Evolutionary conservation across 2,113 vertebrate genomes (phyloP).

Genomic region (Xiphias gladius): DNA sequence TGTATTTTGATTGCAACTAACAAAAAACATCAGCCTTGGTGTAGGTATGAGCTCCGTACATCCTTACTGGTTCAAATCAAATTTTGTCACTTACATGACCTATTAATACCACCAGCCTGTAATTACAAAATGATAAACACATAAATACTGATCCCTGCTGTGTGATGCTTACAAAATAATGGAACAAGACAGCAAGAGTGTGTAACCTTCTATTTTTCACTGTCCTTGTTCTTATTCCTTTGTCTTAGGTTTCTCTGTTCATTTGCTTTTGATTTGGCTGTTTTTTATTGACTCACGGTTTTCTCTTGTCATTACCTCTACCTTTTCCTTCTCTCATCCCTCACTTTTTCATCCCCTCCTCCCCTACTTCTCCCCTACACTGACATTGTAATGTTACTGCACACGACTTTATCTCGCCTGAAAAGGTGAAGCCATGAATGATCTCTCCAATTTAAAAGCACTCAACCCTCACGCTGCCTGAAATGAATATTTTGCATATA

Average conservation of each 20-base stretch:
- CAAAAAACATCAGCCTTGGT: neutral
- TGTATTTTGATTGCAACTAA: neutral
- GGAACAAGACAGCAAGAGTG: conserved; percentile 26
- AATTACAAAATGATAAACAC: conserved; percentile 22
- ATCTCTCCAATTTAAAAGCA: conserved; percentile 99
- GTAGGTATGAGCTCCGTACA: neutral
- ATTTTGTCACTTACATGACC: conserved; percentile 31
- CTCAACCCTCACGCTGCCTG: conserved; percentile 99
- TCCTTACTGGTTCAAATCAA: conserved; percentile 20
- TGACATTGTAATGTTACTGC: conserved; percentile 98
- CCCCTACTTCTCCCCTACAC: conserved; percentile 84
- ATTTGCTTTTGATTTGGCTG: conserved; percentile 55
- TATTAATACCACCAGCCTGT: conserved; percentile 38
- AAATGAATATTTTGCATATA: conserved; percentile 99
- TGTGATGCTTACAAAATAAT: conserved; percentile 34
- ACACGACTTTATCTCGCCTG: conserved; percentile 99
- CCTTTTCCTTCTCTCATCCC: conserved; percentile 58
- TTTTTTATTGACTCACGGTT: conserved; percentile 67
- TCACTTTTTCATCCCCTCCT: conserved; percentile 42
- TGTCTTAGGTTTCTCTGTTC: conserved; percentile 60
- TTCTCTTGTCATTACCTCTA: conserved; percentile 71
- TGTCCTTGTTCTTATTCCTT: conserved; percentile 64
- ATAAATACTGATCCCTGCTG: conserved; percentile 52
- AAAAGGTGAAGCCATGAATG: conserved; percentile 99
- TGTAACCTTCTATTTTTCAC: conserved; percentile 38